Evolutionary conservation across 2,888 invertebrate species (phyloP), one percentile per base, ranked within the genome.

Genomic region (Iphiclides podalirius): DNA sequence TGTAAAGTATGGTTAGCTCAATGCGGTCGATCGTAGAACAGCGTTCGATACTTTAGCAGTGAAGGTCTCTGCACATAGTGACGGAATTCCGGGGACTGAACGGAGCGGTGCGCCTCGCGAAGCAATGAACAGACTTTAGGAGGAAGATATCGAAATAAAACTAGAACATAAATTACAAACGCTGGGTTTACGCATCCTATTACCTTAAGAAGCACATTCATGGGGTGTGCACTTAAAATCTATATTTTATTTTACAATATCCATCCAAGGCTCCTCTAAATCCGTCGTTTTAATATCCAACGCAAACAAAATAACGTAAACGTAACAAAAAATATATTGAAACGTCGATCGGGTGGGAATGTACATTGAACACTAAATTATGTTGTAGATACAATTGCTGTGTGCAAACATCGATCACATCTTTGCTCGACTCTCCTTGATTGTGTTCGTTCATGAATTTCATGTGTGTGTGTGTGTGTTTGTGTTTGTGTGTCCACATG

Each of bases 131-230:
- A 72, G 65, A 64, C 75, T 67, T 70, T 66, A 70, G 74, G 72
- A 76, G 73, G 72, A 75, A 79, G 72, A 71, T 62, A 65, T 58
- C 53, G 60, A 75, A 72, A 68, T 67, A 71, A 72, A 72, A 77
- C 66, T 75, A 67, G 62, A 79, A 76, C 45, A 66, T 67, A 72
- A 73, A 73, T 71, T 52, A 55, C 49, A 57, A 73, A 79, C 80
- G 81, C 76, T 72, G 83, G 86, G 78, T 72, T n/a, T 37, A 40
- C 41, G 45, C 71, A 61, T 77, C 83, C 74, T 82, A 82, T 60
- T 52, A 75, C 73, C 77, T 76, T 81, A 86, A 87, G 64, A 87
- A 87, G 88, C 88, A 88, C 87, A 84, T 82, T 83, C 82, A 87
- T 86, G 88, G 82, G 75, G 72, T 83, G 88, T 87, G 88, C 87